Evolutionary conservation across 2,888 invertebrate genomes (phyloP).

Genomic region (Lasioglossum leucozonium): DNA sequence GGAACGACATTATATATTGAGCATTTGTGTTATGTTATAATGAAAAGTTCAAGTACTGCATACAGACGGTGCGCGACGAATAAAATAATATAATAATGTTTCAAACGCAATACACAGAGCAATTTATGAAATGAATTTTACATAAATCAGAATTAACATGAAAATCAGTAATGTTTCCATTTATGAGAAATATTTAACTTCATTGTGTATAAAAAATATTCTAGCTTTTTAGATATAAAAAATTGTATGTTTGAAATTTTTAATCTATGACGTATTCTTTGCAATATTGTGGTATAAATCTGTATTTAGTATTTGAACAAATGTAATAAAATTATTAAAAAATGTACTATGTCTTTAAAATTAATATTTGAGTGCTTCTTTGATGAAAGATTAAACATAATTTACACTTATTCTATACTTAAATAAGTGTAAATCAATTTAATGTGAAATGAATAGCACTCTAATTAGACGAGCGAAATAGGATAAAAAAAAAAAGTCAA

Average conservation of each 20-base stretch:
- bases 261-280: not conserved
- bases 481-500: not conserved
- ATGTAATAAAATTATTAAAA: not conserved
- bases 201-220: not conserved
- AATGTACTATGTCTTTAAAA: not conserved
- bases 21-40: slow-evolving; percentile 50
- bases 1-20: slow-evolving; percentile 59
- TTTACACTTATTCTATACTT: not conserved
- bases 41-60: not conserved
- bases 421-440: not conserved
- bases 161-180: not conserved
- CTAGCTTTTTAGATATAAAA: not conserved
- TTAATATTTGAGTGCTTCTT: slow-evolving; percentile 6
- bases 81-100: not conserved
- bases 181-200: not conserved
- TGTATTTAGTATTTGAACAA: not conserved
- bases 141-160: not conserved
- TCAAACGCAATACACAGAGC: not conserved
- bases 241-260: slow-evolving; percentile 3
- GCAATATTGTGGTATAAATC: not conserved
- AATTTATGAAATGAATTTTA: not conserved
- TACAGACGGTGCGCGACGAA: not conserved
- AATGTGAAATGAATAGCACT: slow-evolving; percentile 17
- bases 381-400: not conserved
- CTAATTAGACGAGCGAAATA: slow-evolving; percentile 2